Conservation (phyloP, 2,113 vertebrate genomes). For the Sarotherodon lohbergeri region DNA sequence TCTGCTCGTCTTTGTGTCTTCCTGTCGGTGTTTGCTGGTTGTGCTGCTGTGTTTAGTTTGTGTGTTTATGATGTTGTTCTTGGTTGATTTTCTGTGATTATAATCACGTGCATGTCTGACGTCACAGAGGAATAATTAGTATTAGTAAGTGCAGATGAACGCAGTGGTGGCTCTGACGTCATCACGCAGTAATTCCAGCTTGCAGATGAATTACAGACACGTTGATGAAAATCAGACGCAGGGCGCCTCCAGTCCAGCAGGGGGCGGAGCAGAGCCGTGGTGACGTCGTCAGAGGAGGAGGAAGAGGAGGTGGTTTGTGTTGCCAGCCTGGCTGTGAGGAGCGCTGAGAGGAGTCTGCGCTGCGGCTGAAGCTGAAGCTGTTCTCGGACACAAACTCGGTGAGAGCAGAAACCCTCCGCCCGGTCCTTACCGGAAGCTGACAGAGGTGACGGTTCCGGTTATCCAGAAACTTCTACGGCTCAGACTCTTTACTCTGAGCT, state of each 20-base stretch:
- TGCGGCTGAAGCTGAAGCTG: not conserved
- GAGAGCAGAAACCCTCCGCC: not conserved
- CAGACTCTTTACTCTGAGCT: not conserved
- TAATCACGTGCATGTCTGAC: not conserved
- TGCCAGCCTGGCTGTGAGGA: not conserved
- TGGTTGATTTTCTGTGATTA: not conserved
- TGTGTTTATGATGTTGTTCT: not conserved
- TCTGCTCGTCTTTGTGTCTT: not conserved
- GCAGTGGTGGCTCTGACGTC: not conserved
- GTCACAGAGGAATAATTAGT: not conserved
- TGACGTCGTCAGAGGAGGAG: not conserved
- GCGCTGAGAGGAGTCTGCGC: not conserved
- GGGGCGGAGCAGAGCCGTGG: not conserved
- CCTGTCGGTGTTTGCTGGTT: not conserved
- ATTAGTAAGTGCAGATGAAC: not conserved
- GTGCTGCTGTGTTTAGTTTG: not conserved
- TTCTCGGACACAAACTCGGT: not conserved
- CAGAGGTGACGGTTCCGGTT: not conserved
- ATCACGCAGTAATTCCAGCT: not conserved
- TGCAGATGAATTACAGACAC: not conserved
- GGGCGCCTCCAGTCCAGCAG: not conserved
- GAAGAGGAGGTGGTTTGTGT: not conserved
- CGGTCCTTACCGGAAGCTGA: not conserved
- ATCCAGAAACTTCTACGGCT: not conserved
- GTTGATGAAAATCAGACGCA: not conserved